Percentiles rank a stretch among this genome's conserved stretches.
phyloP scores from a whole-genome alignment of 2,888 invertebrate genomes.

The Microplitis deprimator region DNA sequence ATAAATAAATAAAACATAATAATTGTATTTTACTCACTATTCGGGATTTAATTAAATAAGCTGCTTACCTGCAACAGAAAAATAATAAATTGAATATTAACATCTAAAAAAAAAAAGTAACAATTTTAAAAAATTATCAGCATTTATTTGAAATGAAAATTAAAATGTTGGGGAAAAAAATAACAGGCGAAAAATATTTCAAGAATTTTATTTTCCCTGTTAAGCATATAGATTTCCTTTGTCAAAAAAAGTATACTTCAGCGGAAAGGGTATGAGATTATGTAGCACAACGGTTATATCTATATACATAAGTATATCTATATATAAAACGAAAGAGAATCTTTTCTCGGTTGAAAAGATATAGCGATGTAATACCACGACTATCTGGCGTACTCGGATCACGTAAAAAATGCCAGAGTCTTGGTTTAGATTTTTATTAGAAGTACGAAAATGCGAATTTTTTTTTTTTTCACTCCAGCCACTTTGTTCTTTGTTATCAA shows the following conservation, averaged over 20 bases:
- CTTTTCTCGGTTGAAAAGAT: slow-evolving; percentile 18
- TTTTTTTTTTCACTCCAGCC: background rate
- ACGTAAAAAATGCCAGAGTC: slow-evolving; percentile 45
- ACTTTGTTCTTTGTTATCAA: background rate
- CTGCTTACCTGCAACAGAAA: background rate
- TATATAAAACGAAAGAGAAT: slow-evolving; percentile 37
- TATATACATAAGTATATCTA: background rate
- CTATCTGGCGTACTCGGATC: slow-evolving; percentile 43
- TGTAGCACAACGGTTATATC: background rate
- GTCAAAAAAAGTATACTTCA: background rate
- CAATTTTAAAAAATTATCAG: background rate
- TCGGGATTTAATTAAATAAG: slow-evolving; percentile 21
- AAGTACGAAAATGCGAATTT: slow-evolving; percentile 30
- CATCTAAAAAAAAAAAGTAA: background rate
- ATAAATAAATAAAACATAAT: slow-evolving; percentile 27
- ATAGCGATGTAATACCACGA: slow-evolving; percentile 29
- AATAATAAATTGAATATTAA: background rate
- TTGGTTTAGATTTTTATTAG: slow-evolving; percentile 39
- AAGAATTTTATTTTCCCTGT: background rate
- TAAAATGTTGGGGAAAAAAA: background rate
- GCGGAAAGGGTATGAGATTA: background rate
- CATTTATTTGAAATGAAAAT: background rate
- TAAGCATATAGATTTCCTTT: background rate
- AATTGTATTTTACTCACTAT: background rate
- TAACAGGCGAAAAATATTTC: background rate